Conservation (phyloP, 2,888 invertebrate species). For the Idaea biselata region DNA sequence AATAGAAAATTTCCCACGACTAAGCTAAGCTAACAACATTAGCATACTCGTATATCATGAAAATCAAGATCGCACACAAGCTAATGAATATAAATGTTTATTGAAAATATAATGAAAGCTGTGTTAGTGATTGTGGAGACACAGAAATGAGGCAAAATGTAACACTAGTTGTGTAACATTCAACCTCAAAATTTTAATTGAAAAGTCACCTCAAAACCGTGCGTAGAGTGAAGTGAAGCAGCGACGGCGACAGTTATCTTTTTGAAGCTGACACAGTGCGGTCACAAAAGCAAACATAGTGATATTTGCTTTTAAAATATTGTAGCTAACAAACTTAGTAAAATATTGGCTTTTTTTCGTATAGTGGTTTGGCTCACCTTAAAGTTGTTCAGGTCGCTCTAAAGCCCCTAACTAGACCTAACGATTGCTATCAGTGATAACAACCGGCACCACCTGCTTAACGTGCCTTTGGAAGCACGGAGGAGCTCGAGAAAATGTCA, state of each 20-base stretch:
- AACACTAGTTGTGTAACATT: neutral
- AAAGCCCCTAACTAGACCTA: no score
- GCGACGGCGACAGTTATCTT: conserved; percentile 57
- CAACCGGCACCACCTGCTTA: no score
- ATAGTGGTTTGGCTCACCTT: no score
- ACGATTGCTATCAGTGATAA: no score
- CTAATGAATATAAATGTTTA: neutral
- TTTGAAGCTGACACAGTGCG: conserved; percentile 5
- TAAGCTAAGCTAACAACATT: neutral
- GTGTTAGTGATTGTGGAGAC: neutral
- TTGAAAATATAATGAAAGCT: conserved; percentile 10
- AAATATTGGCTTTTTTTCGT: no score
- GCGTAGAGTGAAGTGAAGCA: conserved; percentile 53
- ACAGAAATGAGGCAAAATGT: neutral
- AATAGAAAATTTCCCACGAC: no score
- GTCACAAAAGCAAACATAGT: neutral
- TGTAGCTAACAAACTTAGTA: no score
- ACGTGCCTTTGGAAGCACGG: no score
- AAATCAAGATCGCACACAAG: neutral
- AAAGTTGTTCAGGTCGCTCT: no score
- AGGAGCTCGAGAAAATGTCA: no score
- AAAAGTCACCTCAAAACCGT: conserved; percentile 7
- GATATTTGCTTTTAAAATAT: no score
- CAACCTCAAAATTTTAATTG: neutral
- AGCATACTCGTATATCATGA: neutral